Evolutionary conservation across 2,113 vertebrate species (phyloP), one percentile per base, ranked within the genome.

Genomic region (Equus przewalskii): DNA sequence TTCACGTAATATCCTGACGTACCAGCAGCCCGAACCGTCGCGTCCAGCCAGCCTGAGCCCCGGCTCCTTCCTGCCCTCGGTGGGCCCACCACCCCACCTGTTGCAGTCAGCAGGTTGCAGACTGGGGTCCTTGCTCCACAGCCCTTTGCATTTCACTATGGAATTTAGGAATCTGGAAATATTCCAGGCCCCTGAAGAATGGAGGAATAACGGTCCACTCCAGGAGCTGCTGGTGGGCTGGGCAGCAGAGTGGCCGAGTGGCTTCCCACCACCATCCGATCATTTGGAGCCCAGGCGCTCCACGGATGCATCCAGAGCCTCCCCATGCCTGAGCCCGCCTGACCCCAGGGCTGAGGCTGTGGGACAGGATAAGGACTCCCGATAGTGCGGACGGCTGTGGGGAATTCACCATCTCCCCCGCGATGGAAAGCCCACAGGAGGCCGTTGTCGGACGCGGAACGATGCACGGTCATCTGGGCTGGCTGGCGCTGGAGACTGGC

Each of bases 1-100:
- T 6, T 30, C 8, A 3, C 0, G 7, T 7, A 6, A 6, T 22
- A 3, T 6, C 8, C 36, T 22, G 1, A 3, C 36, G 3, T 41
- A 1, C 26, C 41, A 24, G 14, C 72, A 2, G 82, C n/a, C 65
- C 33, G 49, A 10, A 36, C 10, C 0, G 49, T 26, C 41, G 12
- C 3, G 8, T 30, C 56, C 3, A 1, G 62, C 62, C 83, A 19
- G n/a, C 46, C 69, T 15, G 16, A 11, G 7, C 41, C 51, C 4
- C 0, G 3, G 64, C n/a, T 44, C 64, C 6, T 51, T 30, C 30
- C 11, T 0, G 0, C 10, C 36, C 49, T 49, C 13, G 0, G 24
- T 73, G 18, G 16, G 60, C 24, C 51, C 19, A 36, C 16, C 26
- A 16, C 24, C n/a, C 36, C 41, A 58, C 9, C 24, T 30, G 54